phyloP scores from a whole-genome alignment of 2,113 vertebrate genomes.

The Lepisosteus oculatus region DNA sequence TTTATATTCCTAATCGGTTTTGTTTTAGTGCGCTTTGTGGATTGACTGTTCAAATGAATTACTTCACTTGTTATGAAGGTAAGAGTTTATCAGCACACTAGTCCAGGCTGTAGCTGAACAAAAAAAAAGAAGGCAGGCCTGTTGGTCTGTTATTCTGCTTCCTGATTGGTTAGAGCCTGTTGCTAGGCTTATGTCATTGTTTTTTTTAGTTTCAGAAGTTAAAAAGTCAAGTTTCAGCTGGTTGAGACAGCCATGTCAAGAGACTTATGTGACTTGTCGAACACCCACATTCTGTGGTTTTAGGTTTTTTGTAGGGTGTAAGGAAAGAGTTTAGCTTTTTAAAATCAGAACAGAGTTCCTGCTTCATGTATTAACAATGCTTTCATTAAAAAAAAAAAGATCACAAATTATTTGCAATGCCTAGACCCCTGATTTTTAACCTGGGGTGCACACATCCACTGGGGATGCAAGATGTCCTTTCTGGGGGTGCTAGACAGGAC shows the following conservation, averaged over 20 bases:
- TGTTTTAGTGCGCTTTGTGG: not conserved
- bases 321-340: constrained; percentile 1
- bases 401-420: too few species aligned
- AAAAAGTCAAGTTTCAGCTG: constrained; percentile 69
- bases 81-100: constrained; percentile 42
- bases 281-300: constrained; percentile 56
- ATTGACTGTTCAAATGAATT: constrained; percentile 36
- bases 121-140: constrained; percentile 57
- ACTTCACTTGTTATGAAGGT: constrained; percentile 36
- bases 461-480: too few species aligned
- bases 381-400: too few species aligned
- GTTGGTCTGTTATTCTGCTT: constrained; percentile 71
- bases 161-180: constrained; percentile 70
- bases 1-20: too few species aligned
- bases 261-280: constrained; percentile 66
- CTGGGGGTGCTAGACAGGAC: too few species aligned
- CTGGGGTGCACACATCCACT: too few species aligned
- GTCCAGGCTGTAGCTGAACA: constrained; percentile 52
- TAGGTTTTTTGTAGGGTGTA: constrained; percentile 38
- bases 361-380: too few species aligned
- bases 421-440: too few species aligned
- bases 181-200: constrained; percentile 74
- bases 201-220: constrained; percentile 58
- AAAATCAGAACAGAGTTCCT: too few species aligned
- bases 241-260: constrained; percentile 47